Conservation (phyloP, 2,797 vertebrate species). For the Psittacula echo region DNA sequence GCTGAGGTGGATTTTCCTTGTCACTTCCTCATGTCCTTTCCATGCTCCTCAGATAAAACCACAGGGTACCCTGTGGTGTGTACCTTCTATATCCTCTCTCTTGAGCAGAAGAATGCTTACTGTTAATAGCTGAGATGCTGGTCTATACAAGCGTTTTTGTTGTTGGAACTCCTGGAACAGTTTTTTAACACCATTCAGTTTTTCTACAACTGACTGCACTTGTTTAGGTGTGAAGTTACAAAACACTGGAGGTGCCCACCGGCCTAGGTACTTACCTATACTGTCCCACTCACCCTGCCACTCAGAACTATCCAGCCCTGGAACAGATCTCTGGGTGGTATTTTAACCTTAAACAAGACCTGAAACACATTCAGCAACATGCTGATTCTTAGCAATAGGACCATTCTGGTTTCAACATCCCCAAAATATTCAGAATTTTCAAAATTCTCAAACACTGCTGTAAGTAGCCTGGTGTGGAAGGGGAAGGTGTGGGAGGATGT, state of each 20-base stretch:
- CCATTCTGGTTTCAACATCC: not conserved
- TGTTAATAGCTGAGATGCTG: not conserved
- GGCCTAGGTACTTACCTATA: not conserved
- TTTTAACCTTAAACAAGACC: not conserved
- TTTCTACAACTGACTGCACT: not conserved
- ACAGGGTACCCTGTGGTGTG: not conserved
- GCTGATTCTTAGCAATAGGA: not conserved
- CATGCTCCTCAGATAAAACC: not conserved
- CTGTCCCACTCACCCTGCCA: not conserved
- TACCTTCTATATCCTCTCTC: not conserved
- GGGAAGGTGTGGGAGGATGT: not conserved
- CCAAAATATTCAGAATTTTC: not conserved
- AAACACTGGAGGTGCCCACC: not conserved
- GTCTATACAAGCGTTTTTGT: not conserved
- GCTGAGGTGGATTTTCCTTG: not conserved
- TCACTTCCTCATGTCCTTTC: not conserved
- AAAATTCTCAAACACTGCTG: not conserved
- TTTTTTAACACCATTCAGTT: not conserved
- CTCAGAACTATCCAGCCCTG: not conserved
- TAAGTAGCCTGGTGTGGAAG: not conserved
- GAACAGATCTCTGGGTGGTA: not conserved
- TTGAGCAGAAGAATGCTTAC: not conserved
- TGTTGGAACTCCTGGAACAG: not conserved
- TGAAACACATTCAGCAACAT: not conserved
- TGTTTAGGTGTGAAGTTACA: not conserved